A percentile compares a stretch with the other conserved stretches of the same genome.
Conservation (phyloP, 2,888 invertebrate genomes). For the Pseudococcus jackbeardsleyi region DNA sequence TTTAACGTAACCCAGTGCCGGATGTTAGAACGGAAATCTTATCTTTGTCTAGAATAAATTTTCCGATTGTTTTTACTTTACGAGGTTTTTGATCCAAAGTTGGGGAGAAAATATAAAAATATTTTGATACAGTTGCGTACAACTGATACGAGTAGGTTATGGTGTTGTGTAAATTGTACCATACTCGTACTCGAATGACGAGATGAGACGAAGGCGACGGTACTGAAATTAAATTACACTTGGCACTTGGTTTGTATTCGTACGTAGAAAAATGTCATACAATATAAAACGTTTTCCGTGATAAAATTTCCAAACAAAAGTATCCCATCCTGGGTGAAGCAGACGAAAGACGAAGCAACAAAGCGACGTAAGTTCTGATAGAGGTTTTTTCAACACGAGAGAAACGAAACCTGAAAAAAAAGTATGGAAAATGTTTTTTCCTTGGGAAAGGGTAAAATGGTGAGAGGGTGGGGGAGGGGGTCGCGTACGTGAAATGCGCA, state of each 20-base stretch:
- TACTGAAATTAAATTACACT: conserved; percentile 15
- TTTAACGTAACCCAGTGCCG: conserved; percentile 33
- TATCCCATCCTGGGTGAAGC: neutral
- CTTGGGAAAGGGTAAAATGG: neutral
- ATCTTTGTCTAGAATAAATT: conserved; percentile 9
- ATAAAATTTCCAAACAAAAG: conserved; percentile 34
- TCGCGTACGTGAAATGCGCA: neutral
- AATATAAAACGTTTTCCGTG: conserved; percentile 1
- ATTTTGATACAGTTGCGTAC: neutral
- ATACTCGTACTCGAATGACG: neutral
- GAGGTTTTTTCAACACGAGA: neutral
- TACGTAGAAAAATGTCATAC: conserved; percentile 2
- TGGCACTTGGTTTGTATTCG: neutral
- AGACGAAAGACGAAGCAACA: neutral
- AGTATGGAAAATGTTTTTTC: neutral
- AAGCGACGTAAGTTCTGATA: neutral
- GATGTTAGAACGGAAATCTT: conserved; percentile 42
- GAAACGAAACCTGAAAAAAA: neutral
- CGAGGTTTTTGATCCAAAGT: neutral
- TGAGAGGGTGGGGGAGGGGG: neutral
- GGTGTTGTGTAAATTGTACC: neutral
- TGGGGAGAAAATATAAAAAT: neutral
- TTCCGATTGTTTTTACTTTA: neutral
- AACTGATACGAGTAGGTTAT: neutral
- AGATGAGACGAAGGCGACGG: neutral